A percentile compares a stretch with the other conserved stretches of the same genome.
Evolutionary conservation across 2,113 vertebrate genomes (phyloP).

Genomic region (Phrynosoma platyrhinos): DNA sequence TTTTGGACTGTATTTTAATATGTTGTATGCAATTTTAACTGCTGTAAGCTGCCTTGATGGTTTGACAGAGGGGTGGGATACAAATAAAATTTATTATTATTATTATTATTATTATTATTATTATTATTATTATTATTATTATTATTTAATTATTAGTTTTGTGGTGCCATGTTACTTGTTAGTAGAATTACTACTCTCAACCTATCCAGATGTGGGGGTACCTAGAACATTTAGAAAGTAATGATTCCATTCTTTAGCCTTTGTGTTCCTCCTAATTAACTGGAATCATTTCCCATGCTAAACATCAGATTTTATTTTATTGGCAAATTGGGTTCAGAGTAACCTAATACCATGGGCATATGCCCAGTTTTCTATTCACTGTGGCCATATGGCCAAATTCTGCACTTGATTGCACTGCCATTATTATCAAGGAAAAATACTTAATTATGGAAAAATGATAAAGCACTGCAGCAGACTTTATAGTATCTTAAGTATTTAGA

Average conservation of each 20-base stretch:
- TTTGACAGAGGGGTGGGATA: no score
- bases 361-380: slow-evolving; percentile 41
- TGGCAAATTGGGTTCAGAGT: slow-evolving; percentile 34
- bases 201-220: slow-evolving; percentile 49
- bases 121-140: no score
- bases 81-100: no score
- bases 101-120: no score
- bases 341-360: neutral
- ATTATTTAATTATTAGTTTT: slow-evolving; percentile 56
- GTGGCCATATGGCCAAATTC: neutral
- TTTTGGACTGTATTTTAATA: no score
- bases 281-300: slow-evolving; percentile 43
- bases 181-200: slow-evolving; percentile 25
- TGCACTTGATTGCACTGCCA: slow-evolving; percentile 52
- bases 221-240: slow-evolving; percentile 49
- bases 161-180: slow-evolving; percentile 36
- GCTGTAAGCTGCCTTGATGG: no score
- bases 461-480: slow-evolving; percentile 51
- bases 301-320: slow-evolving; percentile 50
- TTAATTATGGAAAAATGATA: slow-evolving; percentile 56
- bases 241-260: slow-evolving; percentile 31
- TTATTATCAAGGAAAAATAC: slow-evolving; percentile 63
- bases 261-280: slow-evolving; percentile 37
- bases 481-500: slow-evolving; percentile 63
- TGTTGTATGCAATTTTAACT: no score